These are phyloP conservation scores for Vesta saturnalis DNA, from an alignment of 2,888 invertebrate genomes.

Conservation along the genomic window DNA sequence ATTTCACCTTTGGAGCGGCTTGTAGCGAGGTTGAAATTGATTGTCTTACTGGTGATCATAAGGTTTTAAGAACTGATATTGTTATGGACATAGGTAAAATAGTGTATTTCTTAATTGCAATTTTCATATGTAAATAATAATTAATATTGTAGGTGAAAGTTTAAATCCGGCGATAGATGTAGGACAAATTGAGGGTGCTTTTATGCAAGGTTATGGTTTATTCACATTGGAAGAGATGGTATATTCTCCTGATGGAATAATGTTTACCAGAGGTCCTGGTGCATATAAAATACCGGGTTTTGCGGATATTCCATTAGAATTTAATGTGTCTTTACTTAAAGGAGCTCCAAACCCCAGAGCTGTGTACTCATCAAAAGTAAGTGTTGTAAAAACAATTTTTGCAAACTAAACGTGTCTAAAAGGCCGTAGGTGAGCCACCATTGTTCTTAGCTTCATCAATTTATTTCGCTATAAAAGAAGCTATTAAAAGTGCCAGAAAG, in stretches of 20 bases:
- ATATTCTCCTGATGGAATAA: constrained; percentile 83
- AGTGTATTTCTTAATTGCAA: not conserved
- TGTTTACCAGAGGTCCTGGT: constrained; percentile 90
- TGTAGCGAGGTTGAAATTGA: constrained; percentile 93
- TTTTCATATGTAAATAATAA: not conserved
- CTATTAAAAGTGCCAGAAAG: constrained; percentile 79
- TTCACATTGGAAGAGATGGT: constrained; percentile 91
- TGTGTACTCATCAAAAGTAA: constrained; percentile 94
- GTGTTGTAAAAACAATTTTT: too few relatives aligned
- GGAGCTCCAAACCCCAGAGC: constrained; percentile 91
- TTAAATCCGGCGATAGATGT: constrained; percentile 97
- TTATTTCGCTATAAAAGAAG: constrained; percentile 91
- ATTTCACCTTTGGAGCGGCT: constrained; percentile 88
- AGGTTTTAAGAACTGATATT: constrained; percentile 88
- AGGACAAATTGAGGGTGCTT: constrained; percentile 96
- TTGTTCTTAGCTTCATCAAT: constrained; percentile 88
- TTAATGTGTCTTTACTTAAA: constrained; percentile 91
- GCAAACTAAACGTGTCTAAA: too few relatives aligned
- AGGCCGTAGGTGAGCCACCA: constrained; percentile 97
- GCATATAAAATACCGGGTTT: constrained; percentile 95
- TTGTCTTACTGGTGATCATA: constrained; percentile 93
- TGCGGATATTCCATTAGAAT: constrained; percentile 89
- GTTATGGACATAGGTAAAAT: constrained; percentile 95
- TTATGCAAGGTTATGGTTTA: constrained; percentile 93
- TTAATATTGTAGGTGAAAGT: constrained; percentile 72